Base-by-base conservation (phyloP, 2,797 vertebrate genomes). In the Sebastiscus albofasciatus region DNA sequence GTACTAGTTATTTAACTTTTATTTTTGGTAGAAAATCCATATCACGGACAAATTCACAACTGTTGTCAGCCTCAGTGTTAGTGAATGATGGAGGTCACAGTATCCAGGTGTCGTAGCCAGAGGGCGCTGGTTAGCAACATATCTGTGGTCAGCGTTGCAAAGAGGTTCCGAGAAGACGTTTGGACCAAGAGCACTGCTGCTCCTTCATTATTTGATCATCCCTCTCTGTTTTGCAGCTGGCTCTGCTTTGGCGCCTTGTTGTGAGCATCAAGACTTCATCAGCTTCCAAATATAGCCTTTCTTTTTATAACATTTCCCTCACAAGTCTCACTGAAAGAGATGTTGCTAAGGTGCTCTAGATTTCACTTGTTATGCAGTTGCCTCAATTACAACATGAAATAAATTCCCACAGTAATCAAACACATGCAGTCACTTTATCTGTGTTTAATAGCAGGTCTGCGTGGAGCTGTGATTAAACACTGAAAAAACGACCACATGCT, bases 51-150 rank as follows among this genome's bases (percentile, higher is more conserved):
- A 20, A 58, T 3, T 20, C 46, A 20, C 39, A 10, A 27, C 11
- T 9, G 52, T 33, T 27, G 7, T 65, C 18, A 52, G 39, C n/a
- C 20, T 74, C 7, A 46, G 6, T 59, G 22, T 22, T 18, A 39
- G 29, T 36, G 24, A 73, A 31, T 24, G 9, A 64, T 49, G 8
- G 27, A 60, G 34, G 33, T 14, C 4, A 24, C 61, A 77, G 52
- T 81, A 1, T 65, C 52, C 66, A 55, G 6, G 22, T 82, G 34
- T 72, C n/a, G 12, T 22, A 78, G 72, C 83, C 67, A 89, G 91
- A 74, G 85, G 88, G 87, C 62, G 76, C 81, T 80, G 46, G 29
- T 81, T 10, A 67, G 65, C 60, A 36, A 71, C 9, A 34, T 49
- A 60, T 59, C 31, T 52, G 42, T 22, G 24, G 29, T 49, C 18